Conservation (phyloP, 2,888 invertebrate genomes). For the Diadegma fenestrale region DNA sequence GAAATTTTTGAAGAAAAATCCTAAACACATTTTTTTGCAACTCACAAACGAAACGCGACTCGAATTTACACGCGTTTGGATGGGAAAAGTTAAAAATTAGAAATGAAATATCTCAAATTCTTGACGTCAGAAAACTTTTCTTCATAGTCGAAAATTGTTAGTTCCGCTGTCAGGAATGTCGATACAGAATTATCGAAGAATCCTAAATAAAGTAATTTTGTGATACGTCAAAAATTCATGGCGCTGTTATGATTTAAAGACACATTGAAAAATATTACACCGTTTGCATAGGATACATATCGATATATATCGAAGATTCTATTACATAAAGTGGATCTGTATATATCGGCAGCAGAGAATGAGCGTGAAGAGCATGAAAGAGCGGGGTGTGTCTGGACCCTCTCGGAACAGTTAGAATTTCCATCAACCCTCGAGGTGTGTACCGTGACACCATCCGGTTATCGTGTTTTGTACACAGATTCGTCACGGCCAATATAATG, state of each 20-base stretch:
- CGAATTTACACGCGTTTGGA: too few relatives aligned
- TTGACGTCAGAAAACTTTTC: too few relatives aligned
- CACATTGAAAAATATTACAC: neutral
- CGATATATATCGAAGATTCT: neutral
- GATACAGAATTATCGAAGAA: too few relatives aligned
- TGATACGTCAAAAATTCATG: too few relatives aligned
- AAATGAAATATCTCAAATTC: too few relatives aligned
- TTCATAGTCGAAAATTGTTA: too few relatives aligned
- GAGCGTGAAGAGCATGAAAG: constrained; percentile 55
- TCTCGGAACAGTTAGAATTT: constrained; percentile 40
- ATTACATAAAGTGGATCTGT: neutral
- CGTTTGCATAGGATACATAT: neutral
- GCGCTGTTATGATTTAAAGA: neutral
- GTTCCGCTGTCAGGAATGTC: too few relatives aligned
- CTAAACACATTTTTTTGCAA: too few relatives aligned
- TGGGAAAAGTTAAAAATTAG: too few relatives aligned
- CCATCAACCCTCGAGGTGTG: constrained; percentile 46
- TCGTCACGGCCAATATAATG: constrained; percentile 82
- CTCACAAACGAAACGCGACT: too few relatives aligned
- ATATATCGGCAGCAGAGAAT: neutral
- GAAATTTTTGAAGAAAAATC: too few relatives aligned
- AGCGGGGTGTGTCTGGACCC: constrained; percentile 61
- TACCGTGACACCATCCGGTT: constrained; percentile 80
- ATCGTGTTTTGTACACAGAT: constrained; percentile 82
- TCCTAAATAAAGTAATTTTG: too few relatives aligned